These are phyloP conservation scores for Balearica regulorum DNA, from an alignment of 2,797 vertebrate species.

Conservation along the genomic window DNA sequence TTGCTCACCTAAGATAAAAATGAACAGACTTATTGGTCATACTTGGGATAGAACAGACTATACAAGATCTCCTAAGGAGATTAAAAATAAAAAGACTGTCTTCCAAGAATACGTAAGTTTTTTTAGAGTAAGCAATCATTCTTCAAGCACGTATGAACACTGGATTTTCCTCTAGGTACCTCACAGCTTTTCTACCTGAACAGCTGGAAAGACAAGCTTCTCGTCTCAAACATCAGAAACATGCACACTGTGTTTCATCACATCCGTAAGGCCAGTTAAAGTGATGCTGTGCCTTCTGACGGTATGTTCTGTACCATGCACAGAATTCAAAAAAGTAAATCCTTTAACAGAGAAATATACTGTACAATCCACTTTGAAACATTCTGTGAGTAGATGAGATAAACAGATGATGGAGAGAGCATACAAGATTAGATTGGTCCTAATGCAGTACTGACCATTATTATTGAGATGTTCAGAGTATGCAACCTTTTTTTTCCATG, in stretches of 20 bases:
- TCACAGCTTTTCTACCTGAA: background rate
- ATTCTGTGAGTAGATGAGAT: background rate
- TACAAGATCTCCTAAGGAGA: background rate
- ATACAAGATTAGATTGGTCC: too few relatives aligned
- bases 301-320: background rate
- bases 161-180: fast-evolving
- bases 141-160: fast-evolving
- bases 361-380: background rate
- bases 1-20: background rate
- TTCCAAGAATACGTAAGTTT: background rate
- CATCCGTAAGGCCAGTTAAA: background rate
- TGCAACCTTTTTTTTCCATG: background rate
- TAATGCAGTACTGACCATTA: background rate
- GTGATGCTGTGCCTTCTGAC: too few relatives aligned
- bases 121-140: background rate
- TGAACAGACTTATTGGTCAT: background rate
- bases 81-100: background rate
- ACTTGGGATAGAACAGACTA: background rate
- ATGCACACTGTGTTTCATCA: fast-evolving
- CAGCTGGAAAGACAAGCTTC: background rate
- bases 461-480: background rate
- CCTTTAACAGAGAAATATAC: background rate
- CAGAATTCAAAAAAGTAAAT: background rate
- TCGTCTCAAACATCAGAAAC: background rate
- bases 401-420: background rate